Evolutionary conservation across 2,888 invertebrate species (phyloP).

Genomic region (Reticulitermes lucifugus): DNA sequence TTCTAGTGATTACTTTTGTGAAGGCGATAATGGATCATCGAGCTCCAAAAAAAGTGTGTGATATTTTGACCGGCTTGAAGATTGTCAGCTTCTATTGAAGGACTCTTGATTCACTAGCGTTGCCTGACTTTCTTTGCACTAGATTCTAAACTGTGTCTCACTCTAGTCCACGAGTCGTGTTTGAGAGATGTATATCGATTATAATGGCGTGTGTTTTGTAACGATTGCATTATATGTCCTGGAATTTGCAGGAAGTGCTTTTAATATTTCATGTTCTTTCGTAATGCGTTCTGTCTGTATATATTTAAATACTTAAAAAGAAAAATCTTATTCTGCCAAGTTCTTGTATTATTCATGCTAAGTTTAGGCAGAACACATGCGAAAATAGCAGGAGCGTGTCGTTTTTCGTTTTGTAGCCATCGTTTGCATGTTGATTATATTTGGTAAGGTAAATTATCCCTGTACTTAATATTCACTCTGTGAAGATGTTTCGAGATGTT

Average conservation of each 20-base stretch:
- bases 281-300: not conserved
- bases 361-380: not conserved
- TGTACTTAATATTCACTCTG: no score
- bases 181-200: no score
- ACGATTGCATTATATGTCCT: not conserved
- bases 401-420: not conserved
- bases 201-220: not conserved
- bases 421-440: not conserved
- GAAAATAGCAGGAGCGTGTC: not conserved
- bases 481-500: no score
- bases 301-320: not conserved
- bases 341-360: not conserved
- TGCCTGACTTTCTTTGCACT: no score
- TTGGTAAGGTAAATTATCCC: not conserved
- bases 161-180: no score
- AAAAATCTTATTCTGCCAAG: not conserved
- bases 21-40: no score
- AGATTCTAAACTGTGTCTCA: no score
- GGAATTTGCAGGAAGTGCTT: not conserved
- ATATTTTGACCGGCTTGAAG: no score
- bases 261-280: not conserved
- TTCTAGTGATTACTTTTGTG: no score
- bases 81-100: no score
- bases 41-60: no score
- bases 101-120: no score